Evolutionary conservation across 2,888 invertebrate species (phyloP).

Genomic region (Linyphia triangularis): DNA sequence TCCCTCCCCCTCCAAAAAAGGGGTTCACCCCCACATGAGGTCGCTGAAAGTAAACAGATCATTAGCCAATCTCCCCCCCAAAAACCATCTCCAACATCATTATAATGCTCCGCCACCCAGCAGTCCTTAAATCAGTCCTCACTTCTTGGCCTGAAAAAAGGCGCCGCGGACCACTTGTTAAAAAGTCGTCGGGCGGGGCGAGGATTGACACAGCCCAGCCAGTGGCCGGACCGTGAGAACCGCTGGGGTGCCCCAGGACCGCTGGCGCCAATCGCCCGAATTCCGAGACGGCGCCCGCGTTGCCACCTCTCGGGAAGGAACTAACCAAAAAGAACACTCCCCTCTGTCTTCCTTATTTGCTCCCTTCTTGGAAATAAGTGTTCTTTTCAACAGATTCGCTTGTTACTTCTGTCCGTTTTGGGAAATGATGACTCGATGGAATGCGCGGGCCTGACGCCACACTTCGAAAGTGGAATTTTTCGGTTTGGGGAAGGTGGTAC

Average conservation of each 20-base stretch:
- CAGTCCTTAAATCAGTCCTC: neutral
- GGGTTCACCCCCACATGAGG: too few relatives aligned
- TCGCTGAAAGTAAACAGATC: too few relatives aligned
- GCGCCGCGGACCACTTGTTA: conserved; percentile 6
- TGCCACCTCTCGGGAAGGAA: neutral
- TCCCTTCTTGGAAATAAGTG: neutral
- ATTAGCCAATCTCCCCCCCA: too few relatives aligned
- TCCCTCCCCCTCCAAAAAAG: too few relatives aligned
- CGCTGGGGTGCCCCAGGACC: neutral
- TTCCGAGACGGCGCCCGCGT: conserved; percentile 63
- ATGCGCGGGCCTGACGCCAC: neutral
- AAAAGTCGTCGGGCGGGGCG: neutral
- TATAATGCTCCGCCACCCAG: too few relatives aligned
- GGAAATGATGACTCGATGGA: neutral
- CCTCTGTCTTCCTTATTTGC: neutral
- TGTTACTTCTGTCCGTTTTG: neutral
- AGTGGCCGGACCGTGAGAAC: conserved; percentile 28
- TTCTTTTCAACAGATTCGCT: neutral
- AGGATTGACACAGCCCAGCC: conserved; percentile 13
- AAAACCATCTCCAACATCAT: too few relatives aligned
- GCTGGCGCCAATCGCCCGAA: conserved; percentile 40
- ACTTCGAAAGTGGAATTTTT: neutral
- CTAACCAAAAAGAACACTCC: too few relatives aligned
- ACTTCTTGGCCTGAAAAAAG: neutral
- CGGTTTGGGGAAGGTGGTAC: neutral